These are phyloP conservation scores for Malurus splendens DNA, from an alignment of 2,797 vertebrate species.

Conservation along the genomic window DNA sequence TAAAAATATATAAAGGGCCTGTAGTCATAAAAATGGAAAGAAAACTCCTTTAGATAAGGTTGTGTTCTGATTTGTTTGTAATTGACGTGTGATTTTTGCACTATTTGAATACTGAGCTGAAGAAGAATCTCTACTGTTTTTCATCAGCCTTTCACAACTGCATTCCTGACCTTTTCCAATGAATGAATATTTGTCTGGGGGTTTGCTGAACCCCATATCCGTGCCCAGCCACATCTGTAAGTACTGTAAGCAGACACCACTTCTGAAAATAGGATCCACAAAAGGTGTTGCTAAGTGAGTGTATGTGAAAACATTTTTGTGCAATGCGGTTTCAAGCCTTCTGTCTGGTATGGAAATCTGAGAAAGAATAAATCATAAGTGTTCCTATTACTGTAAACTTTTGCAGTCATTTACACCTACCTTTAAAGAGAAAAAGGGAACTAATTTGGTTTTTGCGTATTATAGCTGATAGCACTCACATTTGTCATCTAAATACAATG, in stretches of 20 bases:
- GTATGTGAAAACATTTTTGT: background rate
- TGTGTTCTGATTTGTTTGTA: background rate
- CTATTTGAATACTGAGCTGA: background rate
- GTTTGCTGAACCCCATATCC: background rate
- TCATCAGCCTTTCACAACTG: background rate
- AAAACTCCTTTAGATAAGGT: background rate
- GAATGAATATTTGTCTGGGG: background rate
- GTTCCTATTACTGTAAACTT: background rate
- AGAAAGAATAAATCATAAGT: background rate
- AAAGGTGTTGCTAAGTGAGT: constrained; percentile 32
- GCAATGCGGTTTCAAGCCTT: background rate
- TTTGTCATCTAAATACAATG: background rate
- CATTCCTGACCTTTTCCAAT: background rate
- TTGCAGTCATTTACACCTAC: background rate
- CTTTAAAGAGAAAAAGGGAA: background rate
- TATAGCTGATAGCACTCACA: background rate
- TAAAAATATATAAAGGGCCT: background rate
- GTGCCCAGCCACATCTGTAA: background rate
- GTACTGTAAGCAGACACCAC: background rate
- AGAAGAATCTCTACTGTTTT: background rate
- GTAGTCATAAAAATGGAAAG: background rate
- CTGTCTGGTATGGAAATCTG: background rate
- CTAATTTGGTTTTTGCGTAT: background rate
- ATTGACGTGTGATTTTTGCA: background rate
- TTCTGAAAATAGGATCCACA: constrained; percentile 30